phyloP scores from a whole-genome alignment of 2,797 vertebrate species.

The Podarcis siculus region DNA sequence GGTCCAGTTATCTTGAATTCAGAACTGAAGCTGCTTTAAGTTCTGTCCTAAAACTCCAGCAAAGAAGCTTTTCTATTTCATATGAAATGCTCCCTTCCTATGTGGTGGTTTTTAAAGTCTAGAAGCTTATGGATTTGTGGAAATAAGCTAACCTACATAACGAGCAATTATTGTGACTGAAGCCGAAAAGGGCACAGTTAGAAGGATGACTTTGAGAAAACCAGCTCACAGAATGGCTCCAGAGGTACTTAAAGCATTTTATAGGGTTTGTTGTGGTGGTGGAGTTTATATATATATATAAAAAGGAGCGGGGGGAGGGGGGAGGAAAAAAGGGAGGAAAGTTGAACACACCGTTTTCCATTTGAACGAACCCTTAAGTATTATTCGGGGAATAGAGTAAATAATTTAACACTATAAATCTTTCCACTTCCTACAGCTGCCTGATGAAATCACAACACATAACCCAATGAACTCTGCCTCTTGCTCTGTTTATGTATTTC shows the following conservation, averaged over 20 bases:
- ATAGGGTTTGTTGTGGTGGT: neutral
- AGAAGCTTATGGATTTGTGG: neutral
- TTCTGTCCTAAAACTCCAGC: neutral
- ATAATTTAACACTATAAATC: constrained; percentile 45
- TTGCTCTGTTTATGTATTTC: constrained; percentile 43
- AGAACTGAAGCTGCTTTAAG: constrained; percentile 32
- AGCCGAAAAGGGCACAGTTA: neutral
- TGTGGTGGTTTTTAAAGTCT: constrained; percentile 2
- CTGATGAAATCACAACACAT: constrained; percentile 19
- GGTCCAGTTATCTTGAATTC: neutral
- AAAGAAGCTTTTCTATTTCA: constrained; percentile 30
- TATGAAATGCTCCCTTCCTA: neutral
- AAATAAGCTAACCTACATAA: constrained; percentile 18
- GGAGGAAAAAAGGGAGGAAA: neutral
- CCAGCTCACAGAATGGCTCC: constrained; percentile 14
- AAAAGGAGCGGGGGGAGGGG: too few relatives aligned
- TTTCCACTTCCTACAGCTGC: constrained; percentile 41
- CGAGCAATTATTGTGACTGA: constrained; percentile 36
- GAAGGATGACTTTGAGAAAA: constrained; percentile 28
- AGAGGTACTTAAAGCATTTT: neutral
- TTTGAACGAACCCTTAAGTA: constrained; percentile 45
- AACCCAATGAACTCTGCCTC: constrained; percentile 17
- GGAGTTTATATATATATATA: too few relatives aligned
- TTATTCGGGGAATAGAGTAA: constrained; percentile 45
- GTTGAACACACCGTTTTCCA: constrained; percentile 8